These are phyloP conservation scores for Caradrina kadenii DNA, from an alignment of 2,888 invertebrate species.

Conservation along the genomic window DNA sequence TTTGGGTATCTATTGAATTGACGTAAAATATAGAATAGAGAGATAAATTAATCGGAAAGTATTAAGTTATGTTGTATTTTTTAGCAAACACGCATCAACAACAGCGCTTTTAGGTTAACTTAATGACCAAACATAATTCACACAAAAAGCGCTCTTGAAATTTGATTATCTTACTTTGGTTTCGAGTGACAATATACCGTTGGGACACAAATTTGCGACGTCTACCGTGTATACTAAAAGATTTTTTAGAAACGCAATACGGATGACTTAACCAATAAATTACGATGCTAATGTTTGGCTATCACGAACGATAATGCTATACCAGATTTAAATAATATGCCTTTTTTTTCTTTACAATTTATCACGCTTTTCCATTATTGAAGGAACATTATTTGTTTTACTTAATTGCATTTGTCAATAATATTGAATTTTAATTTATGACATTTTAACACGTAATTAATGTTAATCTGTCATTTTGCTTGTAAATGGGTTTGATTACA, in stretches of 20 bases:
- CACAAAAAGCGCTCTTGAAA: conserved; percentile 14
- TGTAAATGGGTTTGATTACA: conserved; percentile 29
- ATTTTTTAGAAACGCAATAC: conserved; percentile 32
- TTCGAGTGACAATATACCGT: conserved; percentile 36
- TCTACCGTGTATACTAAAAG: conserved; percentile 33
- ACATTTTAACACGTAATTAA: conserved; percentile 20
- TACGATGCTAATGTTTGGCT: conserved; percentile 44
- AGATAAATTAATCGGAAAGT: conserved; percentile 8
- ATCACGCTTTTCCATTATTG: conserved; percentile 35
- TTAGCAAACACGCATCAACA: not conserved
- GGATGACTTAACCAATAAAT: conserved; percentile 41
- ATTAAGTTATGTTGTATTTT: too few species aligned
- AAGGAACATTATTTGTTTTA: conserved; percentile 23
- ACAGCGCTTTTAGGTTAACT: conserved; percentile 17
- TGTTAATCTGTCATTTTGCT: conserved; percentile 14
- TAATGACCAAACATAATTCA: conserved; percentile 32
- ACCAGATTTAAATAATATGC: conserved; percentile 16
- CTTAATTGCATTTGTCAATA: conserved; percentile 29
- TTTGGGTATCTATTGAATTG: not conserved
- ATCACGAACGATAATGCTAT: conserved; percentile 28
- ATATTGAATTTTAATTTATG: conserved; percentile 25
- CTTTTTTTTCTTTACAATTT: conserved; percentile 25
- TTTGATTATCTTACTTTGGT: conserved; percentile 24
- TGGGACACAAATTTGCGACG: conserved; percentile 31
- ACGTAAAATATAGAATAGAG: not conserved